Base-by-base conservation (phyloP, 2,888 invertebrate species). In the Luperina testacea region DNA sequence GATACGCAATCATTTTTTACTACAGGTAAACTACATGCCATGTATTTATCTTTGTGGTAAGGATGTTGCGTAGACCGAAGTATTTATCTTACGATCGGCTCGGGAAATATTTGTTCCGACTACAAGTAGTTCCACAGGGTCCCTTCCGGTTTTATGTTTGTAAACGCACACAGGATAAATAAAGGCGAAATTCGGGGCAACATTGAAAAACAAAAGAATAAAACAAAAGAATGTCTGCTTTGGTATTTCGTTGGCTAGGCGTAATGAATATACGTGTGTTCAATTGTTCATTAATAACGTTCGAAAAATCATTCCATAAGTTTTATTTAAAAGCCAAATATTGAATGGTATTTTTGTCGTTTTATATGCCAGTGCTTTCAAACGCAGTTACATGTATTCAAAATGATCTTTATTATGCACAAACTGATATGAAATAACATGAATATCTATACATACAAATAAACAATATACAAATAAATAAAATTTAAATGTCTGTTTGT, bases 11-110 rank as follows among this genome's bases (percentile, higher is more conserved):
- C n/a, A 15, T 48, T 27, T 27, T 27, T 61, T 27, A 6, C 61
- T 59, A 15, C 27, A 15, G 15, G 27, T 7, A 45, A 32, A 48
- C 9, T 48, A 38, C 32, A 27, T 72, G 20, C 20, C 20, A 53
- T 53, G 24, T 24, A 42, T 57, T 7, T 32, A 32, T 57, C 6
- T 32, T 17, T 48, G 11, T 72, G 4, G 38, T 61, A 13, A 3
- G 13, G 9, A 42, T 15, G 9, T 15, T 71, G 27, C n/a, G 32
- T 20, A 6, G 9, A 20, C 11, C 42, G 42, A 53, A 69, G 2
- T 78, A 80, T 71, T 78, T 78, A 57, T 80, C 63, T n/a, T 32
- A n/a, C 45, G 32, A 80, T 78, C 63, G 71, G 11, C 27, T 53
- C 72, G 45, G n/a, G 32, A 71, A 78, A 80, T 72, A 72, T 78